Evolutionary conservation across 2,797 vertebrate species (phyloP).

Genomic region (Chaetophractus vellerosus): DNA sequence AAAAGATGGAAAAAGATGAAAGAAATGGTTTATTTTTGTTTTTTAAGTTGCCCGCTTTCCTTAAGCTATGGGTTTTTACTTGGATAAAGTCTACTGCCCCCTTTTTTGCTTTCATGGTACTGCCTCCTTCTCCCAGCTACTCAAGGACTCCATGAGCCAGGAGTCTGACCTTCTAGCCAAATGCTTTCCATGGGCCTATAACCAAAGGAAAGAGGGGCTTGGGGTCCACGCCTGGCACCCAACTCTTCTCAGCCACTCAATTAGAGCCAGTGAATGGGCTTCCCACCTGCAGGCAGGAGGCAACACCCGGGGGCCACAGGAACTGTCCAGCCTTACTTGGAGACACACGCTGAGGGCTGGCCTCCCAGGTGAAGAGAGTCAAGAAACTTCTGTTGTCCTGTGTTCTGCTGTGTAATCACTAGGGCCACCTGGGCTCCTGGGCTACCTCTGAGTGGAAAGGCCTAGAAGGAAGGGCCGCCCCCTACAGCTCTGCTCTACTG

Average conservation of each 20-base stretch:
- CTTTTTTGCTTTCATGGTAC: not conserved
- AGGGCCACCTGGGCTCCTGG: not conserved
- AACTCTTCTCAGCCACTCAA: not conserved
- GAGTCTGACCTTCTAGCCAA: not conserved
- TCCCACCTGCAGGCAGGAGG: slow-evolving; percentile 72
- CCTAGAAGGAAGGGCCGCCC: not conserved
- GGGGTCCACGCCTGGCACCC: not conserved
- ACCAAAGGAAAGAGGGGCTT: not conserved
- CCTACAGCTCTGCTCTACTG: not conserved
- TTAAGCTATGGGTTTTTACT: slow-evolving; percentile 50
- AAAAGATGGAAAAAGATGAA: not conserved
- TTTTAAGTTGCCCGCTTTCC: slow-evolving; percentile 70
- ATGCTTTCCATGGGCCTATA: not conserved
- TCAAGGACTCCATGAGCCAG: not conserved
- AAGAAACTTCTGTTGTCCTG: not conserved
- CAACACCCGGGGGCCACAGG: not conserved
- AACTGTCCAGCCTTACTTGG: not conserved
- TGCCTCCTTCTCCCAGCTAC: not conserved
- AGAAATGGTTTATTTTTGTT: slow-evolving; percentile 72
- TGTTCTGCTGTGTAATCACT: not conserved
- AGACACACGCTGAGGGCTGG: not conserved
- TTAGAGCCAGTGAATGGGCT: slow-evolving; percentile 9
- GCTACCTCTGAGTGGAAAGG: not conserved
- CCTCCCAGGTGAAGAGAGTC: not conserved
- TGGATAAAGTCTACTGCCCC: not conserved